Evolutionary conservation across 1,140 invertebrate genomes (phyloP), one percentile per base, ranked within the genome.

Genomic region (Nixonia krombeini): DNA sequence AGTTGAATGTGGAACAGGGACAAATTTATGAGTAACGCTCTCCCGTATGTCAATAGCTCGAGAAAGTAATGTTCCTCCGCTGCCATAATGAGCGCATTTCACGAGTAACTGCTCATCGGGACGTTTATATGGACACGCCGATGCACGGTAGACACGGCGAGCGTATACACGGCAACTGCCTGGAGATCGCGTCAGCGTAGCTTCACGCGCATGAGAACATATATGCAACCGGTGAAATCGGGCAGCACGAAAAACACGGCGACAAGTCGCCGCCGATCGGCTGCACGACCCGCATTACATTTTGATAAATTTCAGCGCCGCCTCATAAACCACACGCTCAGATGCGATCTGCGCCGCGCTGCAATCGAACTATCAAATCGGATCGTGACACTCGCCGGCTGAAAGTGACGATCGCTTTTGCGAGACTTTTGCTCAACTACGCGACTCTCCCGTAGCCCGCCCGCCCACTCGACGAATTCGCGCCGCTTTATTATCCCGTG

Each of bases 31-130:
- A 70, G 47, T 58, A 62, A 55, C 53, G 49, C 23, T 62, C 23
- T 62, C 65, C 53, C 65, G 29, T 64, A 45, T 45, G 63, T 64
- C 59, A 57, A 56, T 52, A 45, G 45, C 38, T 46, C 40, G 56
- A 46, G 67, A 70, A 64, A 70, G 67, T 61, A 63, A 61, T 70
- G 67, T 70, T 70, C 57, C 67, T 56, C 45, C 50, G n/a, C n/a
- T 38, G 67, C 55, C 67, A 58, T 70, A 70, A 70, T 70, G 57
- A 70, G 67, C 56, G 61, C 67, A 62, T 70, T 65, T 65, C 56
- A 65, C 61, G 49, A 65, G 67, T 65, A 57, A 70, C 67, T 65
- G 67, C 62, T 64, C 59, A 51, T 70, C 61, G 55, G 31, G 61
- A 65, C 56, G 61, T 56, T 65, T 70, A 70, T 62, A 70, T 57